These are phyloP conservation scores for Clarias magur DNA, from an alignment of 2,113 vertebrate species.

Conservation along the genomic window DNA sequence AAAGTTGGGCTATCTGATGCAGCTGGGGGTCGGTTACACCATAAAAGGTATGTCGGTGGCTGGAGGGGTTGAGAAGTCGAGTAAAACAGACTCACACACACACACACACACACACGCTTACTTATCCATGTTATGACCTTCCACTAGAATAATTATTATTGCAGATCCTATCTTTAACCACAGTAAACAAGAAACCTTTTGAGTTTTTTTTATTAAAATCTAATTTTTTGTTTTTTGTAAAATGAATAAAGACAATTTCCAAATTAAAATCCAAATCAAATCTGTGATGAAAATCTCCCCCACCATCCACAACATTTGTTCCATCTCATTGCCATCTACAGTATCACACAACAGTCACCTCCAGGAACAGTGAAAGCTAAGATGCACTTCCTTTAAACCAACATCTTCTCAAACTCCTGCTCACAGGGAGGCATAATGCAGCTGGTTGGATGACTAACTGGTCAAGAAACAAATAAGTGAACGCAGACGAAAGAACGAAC, in stretches of 20 bases:
- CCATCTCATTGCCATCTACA: neutral
- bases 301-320: neutral
- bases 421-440: neutral
- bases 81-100: slow-evolving; percentile 23
- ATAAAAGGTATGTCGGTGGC: slow-evolving; percentile 23
- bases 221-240: neutral
- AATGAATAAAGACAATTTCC: neutral
- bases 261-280: neutral
- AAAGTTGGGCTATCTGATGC: slow-evolving; percentile 26
- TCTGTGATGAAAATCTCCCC: neutral
- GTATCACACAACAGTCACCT: neutral
- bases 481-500: neutral
- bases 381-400: neutral
- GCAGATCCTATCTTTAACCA: neutral
- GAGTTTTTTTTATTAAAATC: neutral
- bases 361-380: neutral
- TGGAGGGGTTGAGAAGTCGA: neutral
- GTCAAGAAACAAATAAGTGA: neutral
- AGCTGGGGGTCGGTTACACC: slow-evolving; percentile 41
- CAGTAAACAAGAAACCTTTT: neutral
- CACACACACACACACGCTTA: neutral
- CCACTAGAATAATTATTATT: neutral
- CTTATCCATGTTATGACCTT: neutral
- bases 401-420: neutral
- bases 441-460: neutral